Evolutionary conservation across 2,797 vertebrate species (phyloP), one percentile per base, ranked within the genome.

Genomic region (Sibirionetta formosa): DNA sequence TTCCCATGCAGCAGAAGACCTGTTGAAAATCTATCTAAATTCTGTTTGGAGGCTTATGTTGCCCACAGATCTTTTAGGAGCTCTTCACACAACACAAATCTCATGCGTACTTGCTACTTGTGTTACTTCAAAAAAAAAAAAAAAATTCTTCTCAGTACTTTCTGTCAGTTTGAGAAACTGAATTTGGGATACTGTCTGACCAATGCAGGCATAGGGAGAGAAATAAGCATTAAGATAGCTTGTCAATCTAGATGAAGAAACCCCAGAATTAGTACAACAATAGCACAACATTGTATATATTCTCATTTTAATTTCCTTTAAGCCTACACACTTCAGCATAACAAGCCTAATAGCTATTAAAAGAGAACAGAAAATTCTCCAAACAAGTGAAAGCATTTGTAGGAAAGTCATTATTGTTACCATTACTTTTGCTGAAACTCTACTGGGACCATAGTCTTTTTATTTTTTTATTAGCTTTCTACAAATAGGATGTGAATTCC

Each of bases 381-480:
- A 86, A 94, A 97, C 76, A 93, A 69, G 66, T 69, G 84, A 95
- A 87, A 82, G 94, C 56, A 65, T 89, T 91, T 92, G 85, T 93
- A 91, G 70, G 48, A 69, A 96, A 96, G 54, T 71, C 81, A 92
- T 91, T 71, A 97, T 97, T 96, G 93, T 85, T 95, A 94, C 93
- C 79, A 96, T 96, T 93, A 86, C 84, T 86, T 94, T 85, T 94
- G 84, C 91, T 94, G 95, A 96, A 97, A 95, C 82, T 97, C 95
- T 95, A 72, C 87, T 89, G 91, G 94, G 96, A 97, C 82, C 70
- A 84, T 24, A 96, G 61, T 75, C 71, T 94, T 96, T 95, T 96
- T 95, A 92, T 90, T 92, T 97, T 96, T 96, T 96, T 96, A 97
- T 97, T 97, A 97, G 83, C 87, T 97, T 88, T 95, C 64, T 88